Conservation (phyloP, 2,797 vertebrate species). For the Falco cherrug region DNA sequence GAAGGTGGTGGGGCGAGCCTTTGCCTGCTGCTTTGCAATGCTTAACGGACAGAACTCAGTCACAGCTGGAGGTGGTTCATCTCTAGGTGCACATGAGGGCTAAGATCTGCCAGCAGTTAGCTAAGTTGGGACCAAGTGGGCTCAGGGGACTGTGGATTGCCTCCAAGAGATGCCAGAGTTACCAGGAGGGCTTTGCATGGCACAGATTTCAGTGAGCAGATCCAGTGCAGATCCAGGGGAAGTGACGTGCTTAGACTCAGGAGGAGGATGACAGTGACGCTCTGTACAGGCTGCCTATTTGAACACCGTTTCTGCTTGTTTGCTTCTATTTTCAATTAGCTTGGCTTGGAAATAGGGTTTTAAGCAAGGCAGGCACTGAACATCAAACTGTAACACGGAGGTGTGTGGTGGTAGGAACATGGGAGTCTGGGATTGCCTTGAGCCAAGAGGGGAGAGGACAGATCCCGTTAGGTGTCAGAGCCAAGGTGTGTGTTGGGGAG, state of each 20-base stretch:
- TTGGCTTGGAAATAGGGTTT: background rate
- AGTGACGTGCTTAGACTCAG: background rate
- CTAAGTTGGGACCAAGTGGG: background rate
- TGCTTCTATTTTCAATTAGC: background rate
- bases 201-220: background rate
- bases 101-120: background rate
- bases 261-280: background rate
- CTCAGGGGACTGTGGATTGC: background rate
- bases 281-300: background rate
- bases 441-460: background rate
- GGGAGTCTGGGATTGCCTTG: background rate
- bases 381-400: background rate
- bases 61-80: background rate
- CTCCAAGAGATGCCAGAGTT: background rate
- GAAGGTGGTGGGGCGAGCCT: background rate
- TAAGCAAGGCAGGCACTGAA: background rate
- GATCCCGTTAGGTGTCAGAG: background rate
- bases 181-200: background rate
- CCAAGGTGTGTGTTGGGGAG: accelerated
- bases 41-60: background rate
- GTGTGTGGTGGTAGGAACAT: background rate
- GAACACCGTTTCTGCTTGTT: background rate
- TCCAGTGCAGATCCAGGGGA: background rate
- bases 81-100: background rate
- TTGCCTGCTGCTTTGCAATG: background rate